A percentile compares a stretch with the other conserved stretches of the same genome.
These are phyloP conservation scores for Anisognathus igniventris DNA, from an alignment of 2,797 vertebrate species.

Conservation along the genomic window DNA sequence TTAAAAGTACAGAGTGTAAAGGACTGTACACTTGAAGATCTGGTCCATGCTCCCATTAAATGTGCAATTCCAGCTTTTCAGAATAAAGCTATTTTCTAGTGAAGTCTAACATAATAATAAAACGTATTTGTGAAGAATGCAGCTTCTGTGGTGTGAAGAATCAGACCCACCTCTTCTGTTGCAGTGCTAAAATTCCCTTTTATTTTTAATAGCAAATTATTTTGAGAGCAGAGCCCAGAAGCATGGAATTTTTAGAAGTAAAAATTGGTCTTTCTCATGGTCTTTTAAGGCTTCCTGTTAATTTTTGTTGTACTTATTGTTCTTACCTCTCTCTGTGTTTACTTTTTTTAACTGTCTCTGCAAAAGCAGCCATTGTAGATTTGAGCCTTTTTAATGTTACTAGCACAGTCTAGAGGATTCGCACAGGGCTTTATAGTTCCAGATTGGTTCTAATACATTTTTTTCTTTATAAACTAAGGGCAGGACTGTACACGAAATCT, in stretches of 20 bases:
- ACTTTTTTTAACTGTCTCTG: background rate
- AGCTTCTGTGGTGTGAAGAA: background rate
- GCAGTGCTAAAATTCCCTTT: background rate
- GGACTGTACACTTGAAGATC: background rate
- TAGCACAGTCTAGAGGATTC: background rate
- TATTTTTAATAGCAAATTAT: conserved; percentile 10
- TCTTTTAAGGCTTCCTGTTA: conserved; percentile 14
- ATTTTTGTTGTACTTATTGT: background rate
- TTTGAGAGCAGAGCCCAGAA: background rate
- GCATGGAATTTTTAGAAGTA: background rate
- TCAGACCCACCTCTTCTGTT: background rate
- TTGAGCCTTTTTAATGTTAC: background rate
- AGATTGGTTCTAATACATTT: conserved; percentile 24
- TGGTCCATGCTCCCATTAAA: background rate
- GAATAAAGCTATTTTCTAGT: background rate
- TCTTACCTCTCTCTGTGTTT: background rate
- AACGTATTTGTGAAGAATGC: background rate
- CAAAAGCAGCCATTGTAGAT: background rate
- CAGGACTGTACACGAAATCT: conserved; percentile 44
- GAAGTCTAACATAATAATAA: background rate
- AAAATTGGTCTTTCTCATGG: background rate
- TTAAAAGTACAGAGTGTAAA: background rate
- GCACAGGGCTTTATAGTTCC: conserved; percentile 16
- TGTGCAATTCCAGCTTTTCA: background rate
- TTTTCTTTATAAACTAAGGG: conserved; percentile 36